phyloP scores from a whole-genome alignment of 2,113 vertebrate genomes.

The Tretioscincus oriximinensis region DNA sequence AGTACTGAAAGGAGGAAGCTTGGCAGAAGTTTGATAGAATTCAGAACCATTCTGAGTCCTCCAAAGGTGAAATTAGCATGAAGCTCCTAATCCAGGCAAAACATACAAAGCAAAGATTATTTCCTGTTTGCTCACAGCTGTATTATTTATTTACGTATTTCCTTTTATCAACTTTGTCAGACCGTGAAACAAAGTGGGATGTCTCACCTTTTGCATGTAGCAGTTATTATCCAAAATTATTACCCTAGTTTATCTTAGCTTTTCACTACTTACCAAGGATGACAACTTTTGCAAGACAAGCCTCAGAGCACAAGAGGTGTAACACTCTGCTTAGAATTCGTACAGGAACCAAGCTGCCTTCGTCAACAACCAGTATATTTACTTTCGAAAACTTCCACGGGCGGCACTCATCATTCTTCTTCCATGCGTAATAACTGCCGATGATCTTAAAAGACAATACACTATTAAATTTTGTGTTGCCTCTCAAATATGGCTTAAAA shows the following conservation, averaged over 20 bases:
- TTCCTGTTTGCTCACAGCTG: not conserved
- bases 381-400: slow-evolving; percentile 80
- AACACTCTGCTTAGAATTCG: slow-evolving; percentile 75
- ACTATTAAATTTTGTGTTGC: not conserved
- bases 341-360: slow-evolving; percentile 84
- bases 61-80: no score
- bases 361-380: slow-evolving; percentile 81
- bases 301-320: slow-evolving; percentile 68
- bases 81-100: no score
- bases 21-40: no score
- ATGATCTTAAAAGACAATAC: slow-evolving; percentile 66
- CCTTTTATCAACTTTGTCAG: not conserved
- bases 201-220: not conserved
- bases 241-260: not conserved
- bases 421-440: slow-evolving; percentile 72
- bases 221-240: not conserved
- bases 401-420: not conserved
- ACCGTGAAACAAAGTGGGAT: not conserved
- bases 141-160: not conserved
- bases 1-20: no score
- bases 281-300: slow-evolving; percentile 79
- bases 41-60: no score
- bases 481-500: not conserved
- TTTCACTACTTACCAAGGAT: slow-evolving; percentile 76
- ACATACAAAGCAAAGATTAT: no score